Evolutionary conservation across 2,113 vertebrate genomes (phyloP).

Genomic region (Xiphophorus hellerii): DNA sequence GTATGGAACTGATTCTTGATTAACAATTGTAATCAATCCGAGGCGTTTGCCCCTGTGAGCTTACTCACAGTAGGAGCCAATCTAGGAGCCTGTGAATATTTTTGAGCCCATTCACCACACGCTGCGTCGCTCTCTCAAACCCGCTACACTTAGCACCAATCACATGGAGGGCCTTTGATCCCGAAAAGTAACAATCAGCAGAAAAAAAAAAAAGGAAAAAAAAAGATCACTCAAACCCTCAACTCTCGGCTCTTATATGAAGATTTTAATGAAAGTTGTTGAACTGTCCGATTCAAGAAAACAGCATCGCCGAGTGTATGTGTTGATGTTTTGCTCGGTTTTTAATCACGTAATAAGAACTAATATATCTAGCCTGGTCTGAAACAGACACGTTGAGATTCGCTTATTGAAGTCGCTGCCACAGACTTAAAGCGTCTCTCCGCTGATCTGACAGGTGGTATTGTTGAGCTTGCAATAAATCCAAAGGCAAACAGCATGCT

Average conservation of each 20-base stretch:
- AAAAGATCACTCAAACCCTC: slow-evolving; percentile 26
- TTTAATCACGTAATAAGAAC: not conserved
- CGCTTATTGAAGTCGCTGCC: slow-evolving; percentile 38
- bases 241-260: slow-evolving; percentile 22
- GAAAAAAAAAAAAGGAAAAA: not conserved
- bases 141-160: slow-evolving; percentile 67
- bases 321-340: not conserved
- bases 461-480: slow-evolving; percentile 63
- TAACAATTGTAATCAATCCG: slow-evolving; percentile 84
- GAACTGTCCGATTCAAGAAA: slow-evolving; percentile 5
- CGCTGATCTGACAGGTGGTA: slow-evolving; percentile 65
- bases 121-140: slow-evolving; percentile 43
- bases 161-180: slow-evolving; percentile 62
- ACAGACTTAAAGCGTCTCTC: slow-evolving; percentile 41
- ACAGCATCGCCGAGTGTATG: not conserved
- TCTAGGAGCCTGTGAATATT: slow-evolving; percentile 70
- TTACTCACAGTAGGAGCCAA: slow-evolving; percentile 64
- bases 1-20: slow-evolving; percentile 81
- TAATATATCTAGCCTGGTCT: not conserved
- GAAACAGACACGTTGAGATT: slow-evolving; percentile 5
- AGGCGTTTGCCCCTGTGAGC: slow-evolving; percentile 54
- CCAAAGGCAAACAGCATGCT: slow-evolving; percentile 66
- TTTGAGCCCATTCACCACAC: slow-evolving; percentile 59
- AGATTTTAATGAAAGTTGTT: slow-evolving; percentile 18
- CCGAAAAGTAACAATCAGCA: slow-evolving; percentile 66